Evolutionary conservation across 2,113 vertebrate species (phyloP).

Genomic region (Oceanodroma tethys): DNA sequence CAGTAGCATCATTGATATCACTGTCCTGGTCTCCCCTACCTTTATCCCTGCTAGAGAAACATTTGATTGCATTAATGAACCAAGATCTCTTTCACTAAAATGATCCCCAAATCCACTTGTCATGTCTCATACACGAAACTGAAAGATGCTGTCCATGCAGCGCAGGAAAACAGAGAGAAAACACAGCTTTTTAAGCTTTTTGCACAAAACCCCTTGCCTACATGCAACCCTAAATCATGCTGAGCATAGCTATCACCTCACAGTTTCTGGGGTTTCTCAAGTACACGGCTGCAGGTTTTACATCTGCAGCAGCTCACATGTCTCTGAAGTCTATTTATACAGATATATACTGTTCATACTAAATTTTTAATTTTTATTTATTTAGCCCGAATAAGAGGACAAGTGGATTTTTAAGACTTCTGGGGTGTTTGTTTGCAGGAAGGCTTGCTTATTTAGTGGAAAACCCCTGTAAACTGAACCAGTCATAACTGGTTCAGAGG

Average conservation of each 20-base stretch:
- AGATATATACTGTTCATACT: background rate
- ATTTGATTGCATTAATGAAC: background rate
- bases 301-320: background rate
- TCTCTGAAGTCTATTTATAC: background rate
- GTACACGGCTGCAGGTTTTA: background rate
- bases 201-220: background rate
- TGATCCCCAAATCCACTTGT: background rate
- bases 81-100: background rate
- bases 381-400: background rate
- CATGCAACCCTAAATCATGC: background rate
- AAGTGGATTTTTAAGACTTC: background rate
- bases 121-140: background rate
- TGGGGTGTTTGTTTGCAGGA: background rate
- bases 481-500: background rate
- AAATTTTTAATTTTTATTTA: background rate
- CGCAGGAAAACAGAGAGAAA: background rate
- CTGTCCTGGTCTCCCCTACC: background rate
- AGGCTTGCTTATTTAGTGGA: constrained; percentile 48
- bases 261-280: background rate
- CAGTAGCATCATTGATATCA: background rate
- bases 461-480: constrained; percentile 39
- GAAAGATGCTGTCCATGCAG: background rate
- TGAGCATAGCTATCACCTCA: background rate
- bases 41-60: background rate
- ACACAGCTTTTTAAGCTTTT: background rate